Evolutionary conservation across 2,888 invertebrate genomes (phyloP).

Genomic region (Actias luna): DNA sequence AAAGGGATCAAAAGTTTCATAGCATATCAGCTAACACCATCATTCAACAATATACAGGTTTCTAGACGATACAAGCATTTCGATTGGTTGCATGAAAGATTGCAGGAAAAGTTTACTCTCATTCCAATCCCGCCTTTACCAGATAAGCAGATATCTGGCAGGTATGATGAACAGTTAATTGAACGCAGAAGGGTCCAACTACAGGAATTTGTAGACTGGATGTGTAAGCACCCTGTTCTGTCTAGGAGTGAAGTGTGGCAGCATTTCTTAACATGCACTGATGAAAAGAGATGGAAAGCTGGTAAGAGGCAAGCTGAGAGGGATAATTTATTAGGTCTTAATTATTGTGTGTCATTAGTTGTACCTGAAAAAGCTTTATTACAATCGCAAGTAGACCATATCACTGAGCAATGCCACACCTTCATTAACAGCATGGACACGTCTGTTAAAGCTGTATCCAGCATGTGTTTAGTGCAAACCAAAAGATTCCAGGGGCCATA

Average conservation of each 20-base stretch:
- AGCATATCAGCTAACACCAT: slow-evolving; percentile 97
- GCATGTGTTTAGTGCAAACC: slow-evolving; percentile 90
- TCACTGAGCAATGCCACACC: slow-evolving; percentile 91
- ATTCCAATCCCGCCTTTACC: slow-evolving; percentile 98
- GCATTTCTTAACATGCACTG: slow-evolving; percentile 98
- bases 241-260: slow-evolving; percentile 96
- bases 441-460: slow-evolving; percentile 91
- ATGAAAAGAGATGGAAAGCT: slow-evolving; percentile 98
- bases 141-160: slow-evolving; percentile 98
- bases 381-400: slow-evolving; percentile 88
- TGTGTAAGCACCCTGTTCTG: slow-evolving; percentile 97
- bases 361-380: slow-evolving; percentile 91
- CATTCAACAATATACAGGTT: slow-evolving; percentile 96
- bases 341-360: slow-evolving; percentile 94
- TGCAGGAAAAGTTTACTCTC: slow-evolving; percentile 96
- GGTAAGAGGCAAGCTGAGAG: slow-evolving; percentile 98
- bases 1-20: slow-evolving; percentile 99
- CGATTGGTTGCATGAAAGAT: slow-evolving; percentile 98
- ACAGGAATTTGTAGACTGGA: slow-evolving; percentile 98
- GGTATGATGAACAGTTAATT: slow-evolving; percentile 98
- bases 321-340: slow-evolving; percentile 94
- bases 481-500: slow-evolving; percentile 93
- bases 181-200: slow-evolving; percentile 96
- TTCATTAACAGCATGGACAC: slow-evolving; percentile 94
- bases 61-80: slow-evolving; percentile 98